phyloP scores from a whole-genome alignment of 1,140 invertebrate species.

The Euglossa dilemma region DNA sequence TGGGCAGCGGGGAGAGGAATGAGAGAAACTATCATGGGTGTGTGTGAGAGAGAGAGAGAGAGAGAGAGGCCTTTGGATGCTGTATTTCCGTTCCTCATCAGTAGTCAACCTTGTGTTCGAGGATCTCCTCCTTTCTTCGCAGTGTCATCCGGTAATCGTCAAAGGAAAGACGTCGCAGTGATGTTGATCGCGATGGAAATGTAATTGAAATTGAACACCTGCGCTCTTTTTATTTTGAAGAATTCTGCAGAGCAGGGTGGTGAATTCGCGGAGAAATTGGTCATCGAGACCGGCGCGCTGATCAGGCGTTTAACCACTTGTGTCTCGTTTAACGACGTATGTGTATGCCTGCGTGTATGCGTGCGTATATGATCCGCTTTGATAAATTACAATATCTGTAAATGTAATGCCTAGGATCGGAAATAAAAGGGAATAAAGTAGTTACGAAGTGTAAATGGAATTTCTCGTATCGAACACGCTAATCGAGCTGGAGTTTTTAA shows the following conservation, averaged over 20 bases:
- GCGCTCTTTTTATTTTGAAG: neutral
- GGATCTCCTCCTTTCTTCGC: slow-evolving; percentile 60
- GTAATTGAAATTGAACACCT: neutral
- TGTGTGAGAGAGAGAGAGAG: neutral
- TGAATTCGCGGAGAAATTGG: neutral
- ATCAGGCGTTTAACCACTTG: neutral
- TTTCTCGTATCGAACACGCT: neutral
- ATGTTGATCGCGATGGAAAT: slow-evolving; percentile 23
- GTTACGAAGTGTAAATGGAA: neutral
- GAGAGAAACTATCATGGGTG: too few relatives aligned
- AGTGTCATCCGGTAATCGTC: slow-evolving; percentile 8
- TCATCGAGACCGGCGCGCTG: too few relatives aligned
- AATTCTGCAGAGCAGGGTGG: neutral
- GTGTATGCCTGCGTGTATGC: neutral
- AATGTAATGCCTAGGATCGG: neutral
- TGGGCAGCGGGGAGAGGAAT: too few relatives aligned
- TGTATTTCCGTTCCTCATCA: slow-evolving; percentile 76
- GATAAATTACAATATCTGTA: neutral
- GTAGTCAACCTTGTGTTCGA: slow-evolving; percentile 72
- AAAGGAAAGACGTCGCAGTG: neutral
- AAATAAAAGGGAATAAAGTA: neutral
- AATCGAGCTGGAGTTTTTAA: too few relatives aligned
- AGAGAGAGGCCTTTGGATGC: slow-evolving; percentile 69
- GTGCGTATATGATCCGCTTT: neutral
- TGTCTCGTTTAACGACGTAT: neutral